A percentile compares a stretch with the other conserved stretches of the same genome.
These are phyloP conservation scores for Enteromius unitaeniatus DNA, from an alignment of 2,797 vertebrate species.

Conservation along the genomic window DNA sequence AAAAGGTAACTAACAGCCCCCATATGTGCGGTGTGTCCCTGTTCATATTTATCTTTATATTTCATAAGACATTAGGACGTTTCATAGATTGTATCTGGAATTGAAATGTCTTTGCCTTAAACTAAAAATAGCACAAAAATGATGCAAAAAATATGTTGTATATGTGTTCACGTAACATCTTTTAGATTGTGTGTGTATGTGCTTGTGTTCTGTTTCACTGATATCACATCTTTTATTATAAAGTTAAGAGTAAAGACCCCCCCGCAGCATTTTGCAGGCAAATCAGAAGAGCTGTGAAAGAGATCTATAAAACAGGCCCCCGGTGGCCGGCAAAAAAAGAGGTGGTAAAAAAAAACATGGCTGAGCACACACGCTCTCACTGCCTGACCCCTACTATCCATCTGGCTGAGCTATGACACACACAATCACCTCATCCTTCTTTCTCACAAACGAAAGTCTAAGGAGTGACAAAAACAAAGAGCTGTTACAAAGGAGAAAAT, in stretches of 20 bases:
- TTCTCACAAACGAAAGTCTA: conserved; percentile 34
- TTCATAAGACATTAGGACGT: not conserved
- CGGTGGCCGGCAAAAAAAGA: conserved; percentile 37
- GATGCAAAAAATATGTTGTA: not conserved
- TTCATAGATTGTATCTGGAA: not conserved
- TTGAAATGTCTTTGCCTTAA: not conserved
- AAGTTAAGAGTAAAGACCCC: conserved; percentile 70
- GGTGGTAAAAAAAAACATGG: conserved; percentile 18
- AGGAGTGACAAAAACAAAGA: conserved; percentile 53
- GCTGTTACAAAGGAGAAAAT: conserved; percentile 20
- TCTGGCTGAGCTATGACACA: conserved; percentile 44
- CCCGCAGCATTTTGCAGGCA: conserved; percentile 61
- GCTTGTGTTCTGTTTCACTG: conserved; percentile 46
- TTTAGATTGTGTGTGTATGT: conserved; percentile 17
- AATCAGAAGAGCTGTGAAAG: conserved; percentile 58
- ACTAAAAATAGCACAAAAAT: not conserved
- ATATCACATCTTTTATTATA: conserved; percentile 75
- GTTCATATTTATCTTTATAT: not conserved
- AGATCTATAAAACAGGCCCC: conserved; percentile 58
- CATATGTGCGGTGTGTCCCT: not conserved
- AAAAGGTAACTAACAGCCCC: not conserved
- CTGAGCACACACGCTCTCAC: conserved; percentile 43
- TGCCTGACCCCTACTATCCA: conserved; percentile 30
- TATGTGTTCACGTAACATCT: not conserved
- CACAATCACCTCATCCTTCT: conserved; percentile 37